Evolutionary conservation across 2,888 invertebrate species (phyloP).

Genomic region (Lithophane semibrunnea): DNA sequence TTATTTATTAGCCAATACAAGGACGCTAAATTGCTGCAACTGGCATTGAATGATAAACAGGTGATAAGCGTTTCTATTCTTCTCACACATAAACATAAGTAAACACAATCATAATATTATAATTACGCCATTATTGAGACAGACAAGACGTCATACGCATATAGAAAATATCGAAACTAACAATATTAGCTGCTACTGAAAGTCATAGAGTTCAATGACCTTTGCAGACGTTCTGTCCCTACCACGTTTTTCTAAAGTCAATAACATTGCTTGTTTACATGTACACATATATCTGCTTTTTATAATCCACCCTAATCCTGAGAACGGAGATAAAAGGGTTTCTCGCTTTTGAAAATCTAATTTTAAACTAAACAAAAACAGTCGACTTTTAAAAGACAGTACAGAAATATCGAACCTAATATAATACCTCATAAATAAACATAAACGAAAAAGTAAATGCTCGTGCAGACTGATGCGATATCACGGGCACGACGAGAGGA

Average conservation of each 20-base stretch:
- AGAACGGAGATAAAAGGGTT: constrained; percentile 9
- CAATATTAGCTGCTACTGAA: background rate
- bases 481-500: no score
- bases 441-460: background rate
- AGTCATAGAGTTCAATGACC: constrained; percentile 39
- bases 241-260: constrained; percentile 39
- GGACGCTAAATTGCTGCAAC: constrained; percentile 12
- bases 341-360: background rate
- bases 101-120: background rate
- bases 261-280: constrained; percentile 33
- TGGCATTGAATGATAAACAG: constrained; percentile 23
- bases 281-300: background rate
- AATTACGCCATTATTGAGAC: constrained; percentile 2
- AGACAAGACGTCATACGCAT: constrained; percentile 5
- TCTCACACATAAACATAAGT: background rate
- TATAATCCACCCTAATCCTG: constrained; percentile 7
- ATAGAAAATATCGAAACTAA: constrained; percentile 37
- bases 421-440: constrained; percentile 12
- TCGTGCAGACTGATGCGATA: no score
- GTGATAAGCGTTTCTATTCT: constrained; percentile 24
- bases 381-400: background rate
- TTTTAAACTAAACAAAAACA: constrained; percentile 6
- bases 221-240: constrained; percentile 42
- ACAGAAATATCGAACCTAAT: background rate
- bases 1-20: background rate